Conservation (phyloP, 2,888 invertebrate genomes). For the Cheilosia pagana region DNA sequence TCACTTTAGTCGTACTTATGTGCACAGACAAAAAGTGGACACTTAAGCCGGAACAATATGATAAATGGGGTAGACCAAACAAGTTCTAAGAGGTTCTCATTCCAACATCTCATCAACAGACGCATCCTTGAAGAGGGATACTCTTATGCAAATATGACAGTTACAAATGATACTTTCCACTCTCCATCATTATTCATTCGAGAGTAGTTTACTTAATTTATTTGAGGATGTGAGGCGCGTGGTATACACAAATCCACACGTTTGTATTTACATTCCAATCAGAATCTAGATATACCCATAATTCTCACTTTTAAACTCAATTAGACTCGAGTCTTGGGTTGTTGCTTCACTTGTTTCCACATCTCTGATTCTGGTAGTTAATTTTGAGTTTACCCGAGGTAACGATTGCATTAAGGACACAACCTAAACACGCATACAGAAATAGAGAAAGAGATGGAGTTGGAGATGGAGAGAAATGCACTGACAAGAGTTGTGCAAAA, state of each 20-base stretch:
- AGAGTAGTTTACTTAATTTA: background rate
- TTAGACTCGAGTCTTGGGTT: constrained; percentile 39
- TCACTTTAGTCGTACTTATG: constrained; percentile 7
- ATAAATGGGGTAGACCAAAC: constrained; percentile 26
- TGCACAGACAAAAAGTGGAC: background rate
- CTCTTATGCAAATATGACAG: constrained; percentile 57
- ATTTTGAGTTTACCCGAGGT: background rate
- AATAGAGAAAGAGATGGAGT: no score
- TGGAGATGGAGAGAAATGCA: constrained; percentile 6
- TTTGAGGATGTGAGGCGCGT: constrained; percentile 2
- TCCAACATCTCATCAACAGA: constrained; percentile 9
- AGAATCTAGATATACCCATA: background rate
- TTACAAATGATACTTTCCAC: constrained; percentile 41
- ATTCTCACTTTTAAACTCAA: constrained; percentile 53
- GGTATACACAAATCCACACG: background rate
- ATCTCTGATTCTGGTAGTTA: background rate
- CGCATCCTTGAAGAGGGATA: constrained; percentile 1
- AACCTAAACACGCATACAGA: background rate
- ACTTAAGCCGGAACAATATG: constrained; percentile 35
- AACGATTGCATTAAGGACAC: background rate
- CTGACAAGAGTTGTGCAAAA: constrained; percentile 40
- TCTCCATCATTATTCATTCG: constrained; percentile 22
- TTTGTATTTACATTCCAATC: background rate
- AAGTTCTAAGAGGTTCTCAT: background rate
- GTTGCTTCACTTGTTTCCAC: background rate